Conservation (phyloP, 2,888 invertebrate genomes). For the Cartodere bifasciata region DNA sequence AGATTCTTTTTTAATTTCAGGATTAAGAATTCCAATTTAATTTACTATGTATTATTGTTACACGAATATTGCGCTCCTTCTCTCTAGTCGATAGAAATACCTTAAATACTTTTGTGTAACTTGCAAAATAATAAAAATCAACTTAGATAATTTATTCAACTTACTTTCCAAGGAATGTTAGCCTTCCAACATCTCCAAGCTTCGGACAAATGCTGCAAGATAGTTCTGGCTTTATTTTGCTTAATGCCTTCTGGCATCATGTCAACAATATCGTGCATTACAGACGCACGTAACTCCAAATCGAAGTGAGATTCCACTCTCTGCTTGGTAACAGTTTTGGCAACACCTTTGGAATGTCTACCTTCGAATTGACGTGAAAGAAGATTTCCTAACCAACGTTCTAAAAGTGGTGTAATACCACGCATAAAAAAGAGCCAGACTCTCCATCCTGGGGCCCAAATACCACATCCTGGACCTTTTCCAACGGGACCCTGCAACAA, state of each 20-base stretch:
- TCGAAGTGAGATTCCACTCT: conserved; percentile 99
- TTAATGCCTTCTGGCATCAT: conserved; percentile 99
- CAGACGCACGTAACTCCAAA: conserved; percentile 92
- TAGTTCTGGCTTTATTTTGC: conserved; percentile 98
- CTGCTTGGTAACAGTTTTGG: conserved; percentile 99
- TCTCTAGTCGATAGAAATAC: too few species aligned
- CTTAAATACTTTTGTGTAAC: too few species aligned
- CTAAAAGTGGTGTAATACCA: conserved; percentile 94
- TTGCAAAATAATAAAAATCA: conserved; percentile 3
- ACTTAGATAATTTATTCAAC: conserved; percentile 7
- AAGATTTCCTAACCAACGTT: conserved; percentile 98
- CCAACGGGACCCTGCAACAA: conserved; percentile 79
- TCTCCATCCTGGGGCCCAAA: conserved; percentile 99
- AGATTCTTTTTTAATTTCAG: too few species aligned
- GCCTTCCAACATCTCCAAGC: conserved; percentile 99
- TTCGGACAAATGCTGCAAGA: conserved; percentile 96
- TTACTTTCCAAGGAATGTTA: conserved; percentile 98
- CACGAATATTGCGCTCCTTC: too few species aligned
- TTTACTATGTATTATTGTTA: too few species aligned
- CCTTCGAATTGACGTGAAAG: conserved; percentile 98
- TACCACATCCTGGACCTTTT: conserved; percentile 96
- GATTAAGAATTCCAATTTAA: too few species aligned
- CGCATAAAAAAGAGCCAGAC: conserved; percentile 99
- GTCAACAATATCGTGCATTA: conserved; percentile 97
- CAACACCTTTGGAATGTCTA: conserved; percentile 97